Base-by-base conservation (phyloP, 2,888 invertebrate species). In the Agonopterix heracliana region DNA sequence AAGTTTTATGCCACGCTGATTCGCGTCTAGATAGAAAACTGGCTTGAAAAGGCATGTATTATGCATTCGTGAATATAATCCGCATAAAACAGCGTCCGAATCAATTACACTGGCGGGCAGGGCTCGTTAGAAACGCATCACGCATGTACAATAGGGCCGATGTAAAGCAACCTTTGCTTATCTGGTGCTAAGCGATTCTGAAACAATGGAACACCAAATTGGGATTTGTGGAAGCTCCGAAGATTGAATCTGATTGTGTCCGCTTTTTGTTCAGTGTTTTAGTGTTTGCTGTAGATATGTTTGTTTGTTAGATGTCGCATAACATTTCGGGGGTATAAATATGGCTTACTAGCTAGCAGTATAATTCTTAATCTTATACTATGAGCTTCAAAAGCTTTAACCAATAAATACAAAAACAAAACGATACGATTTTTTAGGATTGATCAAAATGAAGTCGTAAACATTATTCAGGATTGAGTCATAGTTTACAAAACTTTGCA, bases 51-150 rank as follows among this genome's bases (percentile, higher is more conserved):
- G 68, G 71, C 74, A 87, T 88, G 82, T 86, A 83, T 88, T 86
- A 88, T 88, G 86, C 88, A 87, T 87, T 81, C 81, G 81, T 78
- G 84, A 86, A 87, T 87, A 87, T 82, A 84, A 79, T 68, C 71
- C 73, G 82, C 80, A 85, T 85, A 86, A 86, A 83, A 72, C 74
- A 80, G 78, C 71, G 74, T 75, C 79, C 78, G 84, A 85, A 86
- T 85, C 86, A 86, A 88, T 87, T 87, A 84, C 73, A 34, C 9
- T 17, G 36, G 74, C 80, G 68, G 72, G 64, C 64, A 54, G 75
- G 66, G 74, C 87, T 88, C 85, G 87, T 87, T 87, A 85, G 87
- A 86, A 85, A 87, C 87, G 88, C 87, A 84, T 86, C 87, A 86
- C 85, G 87, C 86, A 88, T 88, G 79, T 83, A 79, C 82, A 86